phyloP scores from a whole-genome alignment of 2,797 vertebrate species.

The Enteromius trimaculatus region DNA sequence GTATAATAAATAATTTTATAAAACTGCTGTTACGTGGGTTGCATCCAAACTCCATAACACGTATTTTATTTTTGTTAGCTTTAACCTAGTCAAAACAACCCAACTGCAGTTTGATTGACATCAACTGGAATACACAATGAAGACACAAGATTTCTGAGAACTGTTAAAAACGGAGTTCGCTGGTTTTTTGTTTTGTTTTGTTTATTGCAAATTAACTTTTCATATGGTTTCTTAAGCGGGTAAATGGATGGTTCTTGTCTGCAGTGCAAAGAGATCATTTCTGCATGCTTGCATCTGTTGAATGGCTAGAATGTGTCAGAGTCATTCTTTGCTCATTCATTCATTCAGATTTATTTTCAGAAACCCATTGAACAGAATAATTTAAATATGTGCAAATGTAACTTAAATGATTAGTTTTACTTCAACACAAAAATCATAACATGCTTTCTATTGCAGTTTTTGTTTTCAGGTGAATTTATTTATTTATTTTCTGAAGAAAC shows the following conservation, averaged over 20 bases:
- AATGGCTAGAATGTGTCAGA: slow-evolving; percentile 21
- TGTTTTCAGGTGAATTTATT: not conserved
- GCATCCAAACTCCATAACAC: not conserved
- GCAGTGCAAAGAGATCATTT: not conserved
- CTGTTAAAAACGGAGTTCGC: too few species aligned
- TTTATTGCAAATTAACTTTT: too few species aligned
- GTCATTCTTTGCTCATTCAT: not conserved
- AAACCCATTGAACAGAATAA: not conserved
- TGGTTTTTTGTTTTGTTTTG: too few species aligned
- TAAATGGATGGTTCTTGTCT: not conserved
- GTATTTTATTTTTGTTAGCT: too few species aligned
- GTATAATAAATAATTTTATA: not conserved
- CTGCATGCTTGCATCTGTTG: slow-evolving; percentile 36
- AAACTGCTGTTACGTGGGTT: not conserved
- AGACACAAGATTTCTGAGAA: too few species aligned
- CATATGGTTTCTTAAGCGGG: not conserved
- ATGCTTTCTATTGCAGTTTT: not conserved
- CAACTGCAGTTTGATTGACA: too few species aligned
- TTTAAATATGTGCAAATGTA: too few species aligned
- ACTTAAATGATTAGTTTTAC: not conserved
- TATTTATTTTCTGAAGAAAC: not conserved
- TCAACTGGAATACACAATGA: too few species aligned
- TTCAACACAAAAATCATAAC: not conserved
- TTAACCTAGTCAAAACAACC: too few species aligned
- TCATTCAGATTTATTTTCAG: not conserved